These are phyloP conservation scores for Phrynosoma platyrhinos DNA, from an alignment of 2,113 vertebrate genomes.

Conservation along the genomic window DNA sequence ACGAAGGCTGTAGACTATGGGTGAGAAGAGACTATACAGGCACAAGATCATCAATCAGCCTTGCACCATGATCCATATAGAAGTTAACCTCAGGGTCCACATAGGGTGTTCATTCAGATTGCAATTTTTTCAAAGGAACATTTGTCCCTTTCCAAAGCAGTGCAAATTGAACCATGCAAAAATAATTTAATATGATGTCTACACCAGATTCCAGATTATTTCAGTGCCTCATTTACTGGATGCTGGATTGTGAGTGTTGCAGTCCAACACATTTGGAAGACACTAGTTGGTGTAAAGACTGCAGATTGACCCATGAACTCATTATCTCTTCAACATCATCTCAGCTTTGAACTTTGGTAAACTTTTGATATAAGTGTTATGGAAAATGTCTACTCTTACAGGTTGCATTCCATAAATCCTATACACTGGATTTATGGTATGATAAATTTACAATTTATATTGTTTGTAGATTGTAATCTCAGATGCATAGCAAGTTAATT, in stretches of 20 bases:
- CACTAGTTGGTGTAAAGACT: background rate
- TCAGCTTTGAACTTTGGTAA: background rate
- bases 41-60: background rate
- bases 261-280: no score
- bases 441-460: background rate
- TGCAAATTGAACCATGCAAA: background rate
- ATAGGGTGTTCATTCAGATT: no score
- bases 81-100: no score
- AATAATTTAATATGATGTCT: background rate
- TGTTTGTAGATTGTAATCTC: background rate
- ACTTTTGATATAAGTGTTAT: no score
- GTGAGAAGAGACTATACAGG: background rate
- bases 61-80: background rate
- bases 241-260: no score
- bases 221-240: background rate
- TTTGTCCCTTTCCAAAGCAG: background rate
- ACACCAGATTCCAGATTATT: background rate
- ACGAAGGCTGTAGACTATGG: background rate
- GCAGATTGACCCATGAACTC: background rate
- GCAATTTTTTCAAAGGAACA: background rate
- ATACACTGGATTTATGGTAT: background rate
- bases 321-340: constrained; percentile 1
- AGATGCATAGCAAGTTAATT: background rate
- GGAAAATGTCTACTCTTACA: background rate
- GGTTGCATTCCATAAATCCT: background rate